Evolutionary conservation across 2,113 vertebrate genomes (phyloP), one percentile per base, ranked within the genome.

Genomic region (Tonatia bakeri): DNA sequence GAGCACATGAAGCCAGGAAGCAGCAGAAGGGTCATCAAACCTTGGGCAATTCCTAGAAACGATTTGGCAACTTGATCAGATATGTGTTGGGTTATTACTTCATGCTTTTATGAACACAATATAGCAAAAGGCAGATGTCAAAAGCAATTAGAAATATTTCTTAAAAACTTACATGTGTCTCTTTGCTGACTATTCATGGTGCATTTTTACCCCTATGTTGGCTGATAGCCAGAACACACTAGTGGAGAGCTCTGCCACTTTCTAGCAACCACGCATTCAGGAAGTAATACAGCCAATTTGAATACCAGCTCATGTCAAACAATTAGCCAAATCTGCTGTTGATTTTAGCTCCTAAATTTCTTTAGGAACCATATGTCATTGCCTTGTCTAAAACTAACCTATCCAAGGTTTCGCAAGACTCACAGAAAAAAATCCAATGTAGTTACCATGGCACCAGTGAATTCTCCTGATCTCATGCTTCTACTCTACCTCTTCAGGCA

Each of bases 131-230:
- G 69, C 65, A 90, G n/a, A 67, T 33, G 22, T 1, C 26, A 69
- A 94, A 90, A 95, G 12, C 20, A 80, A 94, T 92, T 87, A 85
- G 65, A 90, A 79, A 59, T 72, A 83, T 70, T 97, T 93, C 86
- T 64, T 90, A 96, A 52, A 76, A 83, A 70, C 94, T 83, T 40
- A 43, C 54, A 81, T 65, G 82, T 93, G 40, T 91, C 72, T 96
- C 65, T 91, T 82, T 85, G 89, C 72, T 88, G 65, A 82, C 70
- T 36, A 26, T 56, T 90, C 64, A 64, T 4, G 43, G 83, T 84
- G 80, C 92, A 70, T 59, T 93, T 94, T 94, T 77, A 80, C 80
- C 87, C 72, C 65, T 83, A 31, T n/a, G 16, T 59, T 89, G 61
- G 81, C 47, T 82, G 31, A 50, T 36, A 45, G 54, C 83, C 83